These are phyloP conservation scores for Lagorchestes hirsutus DNA, from an alignment of 2,797 vertebrate species.

Conservation along the genomic window DNA sequence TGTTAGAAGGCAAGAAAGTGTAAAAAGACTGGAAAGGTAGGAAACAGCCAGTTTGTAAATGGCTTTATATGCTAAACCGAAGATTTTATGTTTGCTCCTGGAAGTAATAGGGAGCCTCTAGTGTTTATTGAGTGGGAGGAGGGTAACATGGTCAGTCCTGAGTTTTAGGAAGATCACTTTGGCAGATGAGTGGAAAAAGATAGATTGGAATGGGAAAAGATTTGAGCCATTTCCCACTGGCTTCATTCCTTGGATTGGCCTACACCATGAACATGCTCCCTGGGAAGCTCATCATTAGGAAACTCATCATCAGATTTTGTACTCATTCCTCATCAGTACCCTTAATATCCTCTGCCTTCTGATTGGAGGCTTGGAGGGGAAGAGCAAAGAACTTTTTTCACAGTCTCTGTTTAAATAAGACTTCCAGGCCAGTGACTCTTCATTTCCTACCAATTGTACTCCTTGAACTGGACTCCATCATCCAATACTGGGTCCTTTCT, in stretches of 20 bases:
- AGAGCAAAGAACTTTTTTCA: neutral
- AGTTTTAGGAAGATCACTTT: neutral
- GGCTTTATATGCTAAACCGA: neutral
- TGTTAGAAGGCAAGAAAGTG: neutral
- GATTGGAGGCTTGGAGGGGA: neutral
- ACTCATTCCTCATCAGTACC: neutral
- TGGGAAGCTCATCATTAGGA: neutral
- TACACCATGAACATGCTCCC: neutral
- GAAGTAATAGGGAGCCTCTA: neutral
- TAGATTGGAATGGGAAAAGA: neutral
- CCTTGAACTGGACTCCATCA: neutral
- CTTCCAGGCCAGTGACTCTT: neutral
- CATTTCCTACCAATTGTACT: neutral
- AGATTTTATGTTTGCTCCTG: neutral
- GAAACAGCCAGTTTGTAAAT: neutral
- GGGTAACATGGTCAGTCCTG: neutral
- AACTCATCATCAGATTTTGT: neutral
- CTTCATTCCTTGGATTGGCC: neutral
- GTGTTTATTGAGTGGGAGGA: neutral
- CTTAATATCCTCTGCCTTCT: neutral
- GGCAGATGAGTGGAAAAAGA: neutral
- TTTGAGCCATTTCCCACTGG: neutral
- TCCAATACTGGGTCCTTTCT: neutral
- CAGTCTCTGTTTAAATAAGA: neutral
- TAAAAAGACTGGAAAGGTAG: neutral